Evolutionary conservation across 2,888 invertebrate species (phyloP), one percentile per base, ranked within the genome.

Genomic region (Crossocerus cetratus): DNA sequence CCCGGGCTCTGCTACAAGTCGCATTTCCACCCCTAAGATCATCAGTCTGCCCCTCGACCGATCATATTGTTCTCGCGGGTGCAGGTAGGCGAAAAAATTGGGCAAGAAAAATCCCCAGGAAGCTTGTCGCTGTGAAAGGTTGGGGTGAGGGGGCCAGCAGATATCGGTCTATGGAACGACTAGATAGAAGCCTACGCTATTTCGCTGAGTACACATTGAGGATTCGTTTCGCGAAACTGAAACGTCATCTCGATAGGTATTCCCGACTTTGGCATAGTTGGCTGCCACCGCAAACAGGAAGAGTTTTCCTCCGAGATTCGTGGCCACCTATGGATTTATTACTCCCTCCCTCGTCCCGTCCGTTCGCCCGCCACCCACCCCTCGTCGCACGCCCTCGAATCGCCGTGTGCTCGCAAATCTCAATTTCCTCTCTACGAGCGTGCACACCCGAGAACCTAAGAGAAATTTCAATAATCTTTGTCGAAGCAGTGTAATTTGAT

Each of bases 201-300:
- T 61, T 55, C 54, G 32, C 54, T 69, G 54, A 62, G 61, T 71
- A 69, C 63, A 66, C 69, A 58, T 65, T 71, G 69, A 74, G 69
- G 64, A 72, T 74, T 74, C 70, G 74, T 62, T 61, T 66, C 64
- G 61, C 67, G 67, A 65, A 65, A 67, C 69, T 55, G 56, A 60
- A 16, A 58, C 55, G 21, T 56, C 66, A 45, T 14, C 5, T 20
- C 49, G 32, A 32, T 16, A 22, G 18, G 14, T 23, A 32, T 22
- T 53, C n/a, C 5, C 45, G 60, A 54, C 16, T 42, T 54, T 20
- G 53, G 18, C 23, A 18, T 61, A 45, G 44, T 23, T 55, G 42
- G 22, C 8, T 32, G 32, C 32, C 32, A 49, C 16, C 16, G 49
- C n/a, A 49, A 49, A 49, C 16, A 49, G 49, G 49, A 49, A 49